Conservation (phyloP, 2,113 vertebrate genomes). For the Morone chrysops region DNA sequence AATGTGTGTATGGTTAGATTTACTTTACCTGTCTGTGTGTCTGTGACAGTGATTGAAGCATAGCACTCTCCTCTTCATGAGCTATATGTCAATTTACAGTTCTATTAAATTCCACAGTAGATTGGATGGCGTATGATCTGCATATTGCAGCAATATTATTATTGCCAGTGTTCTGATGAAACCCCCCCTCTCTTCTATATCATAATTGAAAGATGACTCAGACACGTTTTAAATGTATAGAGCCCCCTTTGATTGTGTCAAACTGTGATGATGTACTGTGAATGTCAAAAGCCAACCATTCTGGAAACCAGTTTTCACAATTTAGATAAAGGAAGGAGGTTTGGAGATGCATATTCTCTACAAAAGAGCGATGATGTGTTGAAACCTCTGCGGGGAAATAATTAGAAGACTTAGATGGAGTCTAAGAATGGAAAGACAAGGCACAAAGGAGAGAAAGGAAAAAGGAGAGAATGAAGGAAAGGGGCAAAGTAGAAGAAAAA, state of each 20-base stretch:
- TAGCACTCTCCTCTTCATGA: constrained; percentile 22
- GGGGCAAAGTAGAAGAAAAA: not conserved
- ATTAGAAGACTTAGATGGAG: constrained; percentile 4
- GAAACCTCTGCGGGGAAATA: constrained; percentile 19
- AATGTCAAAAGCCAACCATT: not conserved
- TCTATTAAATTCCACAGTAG: constrained; percentile 55
- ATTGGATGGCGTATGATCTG: constrained; percentile 52
- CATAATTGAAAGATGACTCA: constrained; percentile 26
- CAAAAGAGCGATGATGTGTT: constrained; percentile 6
- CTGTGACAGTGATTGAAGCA: constrained; percentile 38
- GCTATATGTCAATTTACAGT: constrained; percentile 53
- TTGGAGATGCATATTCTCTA: not conserved
- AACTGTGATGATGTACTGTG: not conserved
- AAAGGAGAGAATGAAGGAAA: not conserved
- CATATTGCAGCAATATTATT: constrained; percentile 56
- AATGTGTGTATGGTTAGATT: constrained; percentile 13
- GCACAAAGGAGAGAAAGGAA: not conserved
- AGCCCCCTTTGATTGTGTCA: constrained; percentile 2
- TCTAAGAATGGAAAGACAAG: not conserved
- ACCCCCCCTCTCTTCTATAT: constrained; percentile 1
- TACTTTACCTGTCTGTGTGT: constrained; percentile 1
- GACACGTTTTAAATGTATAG: not conserved
- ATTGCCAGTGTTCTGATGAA: constrained; percentile 26
- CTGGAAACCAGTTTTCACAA: not conserved
- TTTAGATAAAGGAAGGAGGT: not conserved